phyloP scores from a whole-genome alignment of 2,888 invertebrate species.

The Tenodera sinensis region DNA sequence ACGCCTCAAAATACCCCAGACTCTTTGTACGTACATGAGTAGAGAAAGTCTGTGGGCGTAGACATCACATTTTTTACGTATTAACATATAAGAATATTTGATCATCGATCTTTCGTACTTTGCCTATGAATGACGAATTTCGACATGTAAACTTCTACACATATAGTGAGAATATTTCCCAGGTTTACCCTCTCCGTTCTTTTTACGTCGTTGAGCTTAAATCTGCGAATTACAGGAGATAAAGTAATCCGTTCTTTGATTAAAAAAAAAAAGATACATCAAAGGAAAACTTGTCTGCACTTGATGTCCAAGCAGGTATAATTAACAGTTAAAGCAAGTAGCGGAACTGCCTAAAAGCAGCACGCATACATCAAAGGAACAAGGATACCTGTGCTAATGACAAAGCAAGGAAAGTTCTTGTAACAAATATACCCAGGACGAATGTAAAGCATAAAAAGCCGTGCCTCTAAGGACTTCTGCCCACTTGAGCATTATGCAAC shows the following conservation, averaged over 20 bases:
- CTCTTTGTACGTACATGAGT: too few species aligned
- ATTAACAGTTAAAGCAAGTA: background rate
- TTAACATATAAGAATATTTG: too few species aligned
- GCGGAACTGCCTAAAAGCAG: background rate
- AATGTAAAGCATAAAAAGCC: background rate
- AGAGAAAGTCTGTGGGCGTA: too few species aligned
- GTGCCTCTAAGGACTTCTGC: background rate
- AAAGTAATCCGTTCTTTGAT: background rate
- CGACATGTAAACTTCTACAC: background rate
- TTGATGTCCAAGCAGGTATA: background rate
- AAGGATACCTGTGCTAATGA: background rate
- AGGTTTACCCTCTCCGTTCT: background rate
- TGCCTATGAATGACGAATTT: too few species aligned
- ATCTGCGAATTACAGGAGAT: background rate
- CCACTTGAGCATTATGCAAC: background rate
- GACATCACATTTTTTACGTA: too few species aligned
- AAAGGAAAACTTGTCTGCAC: background rate
- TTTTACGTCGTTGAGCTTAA: background rate
- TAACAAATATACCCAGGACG: background rate
- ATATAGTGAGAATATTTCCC: background rate
- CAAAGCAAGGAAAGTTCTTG: background rate
- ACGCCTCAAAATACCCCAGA: too few species aligned
- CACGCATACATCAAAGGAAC: background rate
- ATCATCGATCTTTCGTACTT: too few species aligned
- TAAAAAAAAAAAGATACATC: background rate